Conservation (phyloP, 2,888 invertebrate genomes). For the Dryobota labecula region DNA sequence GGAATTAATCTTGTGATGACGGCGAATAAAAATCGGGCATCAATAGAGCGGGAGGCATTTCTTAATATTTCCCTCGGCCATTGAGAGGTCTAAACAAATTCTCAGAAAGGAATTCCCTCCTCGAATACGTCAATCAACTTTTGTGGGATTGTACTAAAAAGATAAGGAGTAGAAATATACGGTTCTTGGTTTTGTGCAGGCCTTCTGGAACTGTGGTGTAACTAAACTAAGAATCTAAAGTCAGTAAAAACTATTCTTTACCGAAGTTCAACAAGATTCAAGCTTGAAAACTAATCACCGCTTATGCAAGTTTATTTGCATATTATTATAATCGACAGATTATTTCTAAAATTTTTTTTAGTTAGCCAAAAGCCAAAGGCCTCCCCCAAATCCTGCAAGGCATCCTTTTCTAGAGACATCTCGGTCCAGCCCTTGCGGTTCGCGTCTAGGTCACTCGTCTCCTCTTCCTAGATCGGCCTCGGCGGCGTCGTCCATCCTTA, state of each 20-base stretch:
- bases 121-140: conserved; percentile 84
- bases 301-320: background rate
- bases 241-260: background rate
- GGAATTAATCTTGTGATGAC: conserved; percentile 74
- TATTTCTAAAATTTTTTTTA: too few relatives aligned
- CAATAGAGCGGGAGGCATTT: conserved; percentile 75
- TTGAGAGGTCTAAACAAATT: conserved; percentile 84
- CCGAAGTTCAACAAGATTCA: background rate
- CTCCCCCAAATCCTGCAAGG: too few relatives aligned
- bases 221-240: background rate
- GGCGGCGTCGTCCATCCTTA: too few relatives aligned
- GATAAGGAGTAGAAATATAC: conserved; percentile 71
- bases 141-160: conserved; percentile 80
- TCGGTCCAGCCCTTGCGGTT: too few relatives aligned
- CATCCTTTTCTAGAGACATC: too few relatives aligned
- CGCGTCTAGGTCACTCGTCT: too few relatives aligned
- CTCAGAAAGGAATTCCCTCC: conserved; percentile 80
- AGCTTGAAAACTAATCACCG: background rate
- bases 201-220: background rate
- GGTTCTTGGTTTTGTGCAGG: conserved; percentile 28
- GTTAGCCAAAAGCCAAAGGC: too few relatives aligned
- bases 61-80: conserved; percentile 78
- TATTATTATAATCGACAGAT: too few relatives aligned
- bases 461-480: too few relatives aligned
- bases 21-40: conserved; percentile 71